Percentiles rank a stretch among this genome's conserved stretches.
Conservation (phyloP, 1,140 invertebrate species). For the Andrena cerasifolii region DNA sequence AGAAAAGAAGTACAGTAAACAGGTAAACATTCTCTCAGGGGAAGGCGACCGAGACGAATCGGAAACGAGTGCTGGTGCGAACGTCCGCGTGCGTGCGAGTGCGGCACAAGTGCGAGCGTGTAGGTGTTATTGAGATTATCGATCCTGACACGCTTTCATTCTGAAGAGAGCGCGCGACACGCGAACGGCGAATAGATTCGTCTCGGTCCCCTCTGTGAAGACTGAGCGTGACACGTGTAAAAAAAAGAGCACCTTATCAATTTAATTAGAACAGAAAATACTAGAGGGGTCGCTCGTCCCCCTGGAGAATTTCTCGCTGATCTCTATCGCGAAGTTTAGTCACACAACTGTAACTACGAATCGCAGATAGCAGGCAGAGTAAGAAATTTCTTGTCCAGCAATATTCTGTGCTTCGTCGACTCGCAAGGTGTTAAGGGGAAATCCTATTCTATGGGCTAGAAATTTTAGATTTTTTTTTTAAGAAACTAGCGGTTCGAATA, state of each 20-base stretch:
- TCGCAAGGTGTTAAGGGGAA: not conserved
- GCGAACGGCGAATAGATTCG: not conserved
- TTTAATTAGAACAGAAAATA: constrained; percentile 5
- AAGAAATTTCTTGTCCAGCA: too few relatives aligned
- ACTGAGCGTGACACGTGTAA: not conserved
- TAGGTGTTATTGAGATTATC: constrained; percentile 1
- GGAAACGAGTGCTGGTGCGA: not conserved
- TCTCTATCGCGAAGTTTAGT: not conserved
- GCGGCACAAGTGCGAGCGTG: not conserved
- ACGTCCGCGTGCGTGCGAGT: not conserved
- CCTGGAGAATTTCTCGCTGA: not conserved
- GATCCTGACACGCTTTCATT: not conserved
- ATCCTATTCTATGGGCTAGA: too few relatives aligned
- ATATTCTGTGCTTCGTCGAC: too few relatives aligned
- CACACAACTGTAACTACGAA: not conserved
- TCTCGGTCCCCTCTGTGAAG: not conserved
- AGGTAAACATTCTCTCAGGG: not conserved
- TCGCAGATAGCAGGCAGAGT: too few relatives aligned
- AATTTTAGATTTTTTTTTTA: too few relatives aligned
- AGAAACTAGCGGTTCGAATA: too few relatives aligned
- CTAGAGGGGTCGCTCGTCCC: too few relatives aligned
- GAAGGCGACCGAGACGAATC: not conserved
- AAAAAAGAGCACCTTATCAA: not conserved
- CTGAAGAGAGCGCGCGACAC: not conserved
- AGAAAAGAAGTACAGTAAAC: too few relatives aligned